phyloP scores from a whole-genome alignment of 2,113 vertebrate species.

The Tachycineta bicolor region DNA sequence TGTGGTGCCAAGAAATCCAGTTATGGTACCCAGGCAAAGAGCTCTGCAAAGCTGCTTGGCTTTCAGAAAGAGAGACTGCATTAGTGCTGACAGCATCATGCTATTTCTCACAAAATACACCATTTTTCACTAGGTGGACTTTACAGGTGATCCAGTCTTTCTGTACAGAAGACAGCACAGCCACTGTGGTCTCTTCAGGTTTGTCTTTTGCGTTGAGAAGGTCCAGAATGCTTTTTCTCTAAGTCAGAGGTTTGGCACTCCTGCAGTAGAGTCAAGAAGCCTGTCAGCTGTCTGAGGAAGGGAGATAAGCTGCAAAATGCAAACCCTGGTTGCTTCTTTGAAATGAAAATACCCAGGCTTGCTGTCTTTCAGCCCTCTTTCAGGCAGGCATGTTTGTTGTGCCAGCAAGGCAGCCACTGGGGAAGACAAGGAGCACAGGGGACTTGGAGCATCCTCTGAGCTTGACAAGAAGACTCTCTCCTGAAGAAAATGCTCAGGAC shows the following conservation, averaged over 20 bases:
- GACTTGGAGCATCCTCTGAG: neutral
- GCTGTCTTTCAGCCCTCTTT: constrained; percentile 31
- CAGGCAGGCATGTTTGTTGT: constrained; percentile 37
- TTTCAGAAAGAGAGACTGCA: neutral
- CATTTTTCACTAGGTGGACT: neutral
- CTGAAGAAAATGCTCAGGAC: neutral
- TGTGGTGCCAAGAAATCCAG: neutral
- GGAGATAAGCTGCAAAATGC: neutral
- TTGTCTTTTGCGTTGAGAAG: neutral
- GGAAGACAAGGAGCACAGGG: neutral
- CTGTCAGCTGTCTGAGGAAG: neutral
- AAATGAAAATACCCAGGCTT: neutral
- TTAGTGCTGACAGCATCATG: neutral
- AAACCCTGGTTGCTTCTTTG: neutral
- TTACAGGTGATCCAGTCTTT: neutral
- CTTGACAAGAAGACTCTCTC: neutral
- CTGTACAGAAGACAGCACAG: neutral
- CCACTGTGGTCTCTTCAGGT: neutral
- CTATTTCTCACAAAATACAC: neutral
- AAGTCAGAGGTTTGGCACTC: neutral
- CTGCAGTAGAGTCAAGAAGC: neutral
- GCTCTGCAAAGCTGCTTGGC: neutral
- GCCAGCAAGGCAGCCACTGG: constrained; percentile 22
- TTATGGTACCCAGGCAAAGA: neutral
- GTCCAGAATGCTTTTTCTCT: neutral